Evolutionary conservation across 2,113 vertebrate species (phyloP), one percentile per base, ranked within the genome.

Genomic region (Pithys albifrons): DNA sequence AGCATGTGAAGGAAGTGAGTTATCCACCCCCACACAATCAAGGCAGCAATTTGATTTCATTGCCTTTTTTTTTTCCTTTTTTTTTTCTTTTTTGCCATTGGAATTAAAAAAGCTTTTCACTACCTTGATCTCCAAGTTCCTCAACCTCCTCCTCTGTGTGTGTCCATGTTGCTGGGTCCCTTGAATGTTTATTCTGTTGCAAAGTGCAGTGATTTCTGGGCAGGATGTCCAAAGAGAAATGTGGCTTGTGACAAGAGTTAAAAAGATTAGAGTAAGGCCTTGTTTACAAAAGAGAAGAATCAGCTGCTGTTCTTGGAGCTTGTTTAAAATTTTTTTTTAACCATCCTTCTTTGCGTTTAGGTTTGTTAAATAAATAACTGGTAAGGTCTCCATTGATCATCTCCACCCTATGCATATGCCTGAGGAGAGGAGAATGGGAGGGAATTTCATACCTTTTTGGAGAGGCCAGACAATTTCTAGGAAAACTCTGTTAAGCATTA

Each of bases 301-400:
- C 54, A 87, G 91, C 95, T 93, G 93, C 96, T 91, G 93, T 88
- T 97, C 96, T 96, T 94, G 93, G 91, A 92, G 95, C 97, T 98
- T 97, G 98, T 98, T 98, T 98, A 97, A 98, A 97, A 97, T 97
- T 97, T 97, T 98, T 94, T 95, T 98, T 96, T 97, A 98, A 97
- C 95, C 95, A 92, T 97, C 95, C 59, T 89, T 94, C 88, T 97
- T 97, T 97, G 62, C 98, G 96, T 98, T 98, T 98, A 97, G 96
- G 88, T 98, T 98, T 98, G 94, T 98, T 98, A 98, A 98, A 98
- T 97, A 98, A 98, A 98, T 97, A 97, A 93, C 94, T 13, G 1
- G 77, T 85, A 98, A 96, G 83, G 90, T 96, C 91, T 97, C 96
- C 93, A 78, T 85, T 97, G 97, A 97, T 97, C 95, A 92, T 88